phyloP scores from a whole-genome alignment of 1,140 invertebrate genomes.

The Delia radicum region DNA sequence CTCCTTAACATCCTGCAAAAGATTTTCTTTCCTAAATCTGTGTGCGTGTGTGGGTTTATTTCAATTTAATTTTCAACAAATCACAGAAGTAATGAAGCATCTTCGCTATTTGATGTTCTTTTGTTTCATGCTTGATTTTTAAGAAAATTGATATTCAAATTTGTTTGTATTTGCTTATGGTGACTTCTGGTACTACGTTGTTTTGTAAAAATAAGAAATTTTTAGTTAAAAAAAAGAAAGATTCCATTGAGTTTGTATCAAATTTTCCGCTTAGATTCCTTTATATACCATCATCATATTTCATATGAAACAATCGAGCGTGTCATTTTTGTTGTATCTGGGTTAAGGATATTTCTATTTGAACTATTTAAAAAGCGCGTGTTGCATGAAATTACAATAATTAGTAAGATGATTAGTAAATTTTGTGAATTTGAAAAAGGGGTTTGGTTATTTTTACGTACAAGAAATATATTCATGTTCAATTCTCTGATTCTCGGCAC shows the following conservation, averaged over 20 bases:
- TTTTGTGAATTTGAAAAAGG: no score
- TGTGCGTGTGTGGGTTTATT: neutral
- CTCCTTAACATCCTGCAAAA: neutral
- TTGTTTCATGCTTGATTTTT: neutral
- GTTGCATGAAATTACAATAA: neutral
- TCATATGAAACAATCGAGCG: neutral
- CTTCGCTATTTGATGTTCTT: neutral
- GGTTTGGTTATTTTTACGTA: no score
- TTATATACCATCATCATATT: neutral
- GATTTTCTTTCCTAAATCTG: neutral
- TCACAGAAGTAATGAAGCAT: neutral
- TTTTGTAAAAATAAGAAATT: no score
- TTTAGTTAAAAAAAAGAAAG: neutral
- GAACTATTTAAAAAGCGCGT: neutral
- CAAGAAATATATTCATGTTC: no score
- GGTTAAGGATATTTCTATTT: neutral
- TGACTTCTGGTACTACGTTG: no score
- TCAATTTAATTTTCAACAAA: neutral
- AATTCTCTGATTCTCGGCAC: no score
- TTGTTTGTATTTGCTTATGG: neutral
- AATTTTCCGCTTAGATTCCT: conserved; percentile 3
- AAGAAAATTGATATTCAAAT: neutral
- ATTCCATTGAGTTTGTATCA: neutral
- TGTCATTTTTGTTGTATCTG: neutral
- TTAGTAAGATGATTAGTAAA: neutral